Conservation (phyloP, 2,888 invertebrate species). For the Dioctria linearis region DNA sequence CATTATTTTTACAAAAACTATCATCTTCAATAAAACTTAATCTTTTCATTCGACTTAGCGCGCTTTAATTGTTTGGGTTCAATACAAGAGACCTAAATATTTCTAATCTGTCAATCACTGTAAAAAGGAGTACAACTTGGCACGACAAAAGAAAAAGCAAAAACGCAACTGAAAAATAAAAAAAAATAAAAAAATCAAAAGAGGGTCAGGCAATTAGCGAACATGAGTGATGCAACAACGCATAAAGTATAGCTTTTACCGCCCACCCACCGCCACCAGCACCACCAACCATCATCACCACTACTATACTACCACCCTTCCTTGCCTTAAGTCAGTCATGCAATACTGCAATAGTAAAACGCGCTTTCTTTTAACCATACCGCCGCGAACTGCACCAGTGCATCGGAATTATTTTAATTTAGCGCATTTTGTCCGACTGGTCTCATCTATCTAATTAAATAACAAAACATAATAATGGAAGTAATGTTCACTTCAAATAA, state of each 20-base stretch:
- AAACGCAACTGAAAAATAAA: neutral
- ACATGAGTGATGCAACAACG: neutral
- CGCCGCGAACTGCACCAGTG: neutral
- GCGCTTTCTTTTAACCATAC: constrained; percentile 4
- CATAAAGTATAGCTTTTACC: neutral
- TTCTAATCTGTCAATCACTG: constrained; percentile 49
- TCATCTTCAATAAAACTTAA: neutral
- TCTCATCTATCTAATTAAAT: constrained; percentile 32
- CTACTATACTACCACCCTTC: too few species aligned
- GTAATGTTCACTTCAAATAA: constrained; percentile 37
- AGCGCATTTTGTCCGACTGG: constrained; percentile 4
- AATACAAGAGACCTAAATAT: constrained; percentile 46
- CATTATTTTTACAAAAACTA: neutral
- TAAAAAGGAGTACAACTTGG: constrained; percentile 5
- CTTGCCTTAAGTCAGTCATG: neutral
- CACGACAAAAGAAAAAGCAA: neutral
- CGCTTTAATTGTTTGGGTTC: neutral
- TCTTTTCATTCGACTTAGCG: neutral
- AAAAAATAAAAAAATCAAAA: neutral
- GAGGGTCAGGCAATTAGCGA: constrained; percentile 4
- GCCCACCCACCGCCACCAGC: neutral
- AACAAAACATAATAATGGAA: constrained; percentile 20
- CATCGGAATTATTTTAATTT: constrained; percentile 10
- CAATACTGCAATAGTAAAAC: neutral
- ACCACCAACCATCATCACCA: too few species aligned